Base-by-base conservation (phyloP, 1,140 invertebrate species). In the Planococcus citri region DNA sequence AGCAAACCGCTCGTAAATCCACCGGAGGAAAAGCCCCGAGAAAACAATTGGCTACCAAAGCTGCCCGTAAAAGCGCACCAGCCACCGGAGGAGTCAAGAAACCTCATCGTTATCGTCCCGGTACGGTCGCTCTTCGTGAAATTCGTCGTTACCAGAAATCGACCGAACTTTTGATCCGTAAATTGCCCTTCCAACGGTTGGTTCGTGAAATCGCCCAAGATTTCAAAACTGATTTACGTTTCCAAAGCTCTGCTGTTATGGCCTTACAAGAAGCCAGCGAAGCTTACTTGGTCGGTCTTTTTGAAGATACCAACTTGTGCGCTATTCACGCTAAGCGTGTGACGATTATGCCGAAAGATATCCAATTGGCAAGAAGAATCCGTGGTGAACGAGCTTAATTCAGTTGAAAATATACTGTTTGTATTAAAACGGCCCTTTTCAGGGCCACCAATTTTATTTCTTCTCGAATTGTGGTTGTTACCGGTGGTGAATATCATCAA, bases 301-400 rank as follows among this genome's bases (percentile, higher is more conserved):
- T 95, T 80, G 91, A 95, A 85, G 91, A 94, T 80, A 94, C 92
- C 72, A 94, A 94, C 80, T 83, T 94, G 84, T 94, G 92, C 81
- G 78, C 86, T 72, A 86, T 88, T 41, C 88, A 86, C 74, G 60
- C 60, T 27, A 64, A 64, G 22, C 60, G 60, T 25, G 60, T 64
- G 10, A 64, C 60, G 3, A 87, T 88, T 76, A 87, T 87, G 85
- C 85, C 85, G 25, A 88, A 87, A 76, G 86, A 88, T 75, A 76
- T 77, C 68, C 76, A 76, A 20, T 64, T 64, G 25, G 60, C 74
- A 14, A 70, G 74, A 27, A 68, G 74, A 14, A 74, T 75, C 73
- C 77, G 78, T 71, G 78, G 77, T 68, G 82, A 83, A 75, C 77
- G 79, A 73, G 80, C 80, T 73, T 82, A 80, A 78, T 22, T 17